Conservation (phyloP, 2,797 vertebrate species). For the Glossophaga mutica region DNA sequence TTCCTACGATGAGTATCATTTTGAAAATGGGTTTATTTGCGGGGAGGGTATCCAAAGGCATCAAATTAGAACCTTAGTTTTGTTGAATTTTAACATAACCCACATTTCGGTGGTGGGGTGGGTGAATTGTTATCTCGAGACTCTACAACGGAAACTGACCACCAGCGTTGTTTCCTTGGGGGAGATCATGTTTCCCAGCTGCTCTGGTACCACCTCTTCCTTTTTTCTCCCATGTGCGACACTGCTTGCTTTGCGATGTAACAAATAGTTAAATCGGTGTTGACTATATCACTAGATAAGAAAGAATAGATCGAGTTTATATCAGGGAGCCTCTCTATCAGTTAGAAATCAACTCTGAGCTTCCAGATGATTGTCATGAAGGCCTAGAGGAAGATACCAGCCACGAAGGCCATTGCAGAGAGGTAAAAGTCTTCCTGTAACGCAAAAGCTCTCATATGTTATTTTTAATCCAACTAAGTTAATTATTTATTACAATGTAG, state of each 20-base stretch:
- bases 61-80: constrained; percentile 64
- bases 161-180: constrained; percentile 52
- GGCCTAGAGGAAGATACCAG: neutral
- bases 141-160: constrained; percentile 42
- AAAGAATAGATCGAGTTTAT: neutral
- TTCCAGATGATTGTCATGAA: neutral
- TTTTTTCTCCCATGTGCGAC: constrained; percentile 30
- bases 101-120: constrained; percentile 38
- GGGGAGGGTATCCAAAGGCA: constrained; percentile 29
- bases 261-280: neutral
- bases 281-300: neutral
- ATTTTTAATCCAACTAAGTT: neutral
- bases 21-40: constrained; percentile 41
- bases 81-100: constrained; percentile 68
- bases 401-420: neutral
- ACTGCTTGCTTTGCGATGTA: neutral
- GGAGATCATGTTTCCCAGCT: constrained; percentile 69
- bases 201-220: constrained; percentile 19
- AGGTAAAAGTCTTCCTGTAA: neutral
- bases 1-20: constrained; percentile 49
- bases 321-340: neutral
- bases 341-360: constrained; percentile 19
- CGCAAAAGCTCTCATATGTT: neutral
- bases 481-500: neutral
- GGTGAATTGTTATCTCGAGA: constrained; percentile 52